These are phyloP conservation scores for Podarcis muralis DNA, from an alignment of 2,113 vertebrate genomes.

Conservation along the genomic window DNA sequence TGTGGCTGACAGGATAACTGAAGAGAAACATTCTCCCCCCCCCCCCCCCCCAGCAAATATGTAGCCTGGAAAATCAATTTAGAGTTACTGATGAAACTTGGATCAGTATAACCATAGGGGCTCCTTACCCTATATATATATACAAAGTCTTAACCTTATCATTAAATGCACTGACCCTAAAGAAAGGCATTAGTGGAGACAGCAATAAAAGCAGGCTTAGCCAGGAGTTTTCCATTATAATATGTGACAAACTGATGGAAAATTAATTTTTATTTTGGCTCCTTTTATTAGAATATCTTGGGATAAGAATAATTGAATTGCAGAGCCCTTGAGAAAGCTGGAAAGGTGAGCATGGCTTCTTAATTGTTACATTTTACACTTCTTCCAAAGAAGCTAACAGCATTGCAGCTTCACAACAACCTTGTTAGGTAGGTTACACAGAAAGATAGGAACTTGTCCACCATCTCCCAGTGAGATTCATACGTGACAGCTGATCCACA, in stretches of 20 bases:
- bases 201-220: background rate
- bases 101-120: background rate
- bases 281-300: background rate
- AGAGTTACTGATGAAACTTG: background rate
- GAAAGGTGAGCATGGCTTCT: background rate
- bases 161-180: background rate
- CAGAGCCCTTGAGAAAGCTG: background rate
- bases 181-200: background rate
- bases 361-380: background rate
- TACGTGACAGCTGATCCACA: background rate
- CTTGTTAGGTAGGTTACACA: background rate
- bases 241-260: fast-evolving
- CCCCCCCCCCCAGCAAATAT: fast-evolving
- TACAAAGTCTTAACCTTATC: fast-evolving
- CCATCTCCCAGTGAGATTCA: background rate
- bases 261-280: background rate
- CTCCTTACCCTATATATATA: background rate
- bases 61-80: background rate
- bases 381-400: background rate
- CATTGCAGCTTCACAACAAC: background rate
- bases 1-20: background rate
- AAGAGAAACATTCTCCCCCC: fast-evolving
- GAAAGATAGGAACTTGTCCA: background rate
- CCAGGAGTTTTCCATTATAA: background rate
- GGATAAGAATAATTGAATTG: background rate